Evolutionary conservation across 1,140 invertebrate genomes (phyloP).

Genomic region (Eubasilissa regina): DNA sequence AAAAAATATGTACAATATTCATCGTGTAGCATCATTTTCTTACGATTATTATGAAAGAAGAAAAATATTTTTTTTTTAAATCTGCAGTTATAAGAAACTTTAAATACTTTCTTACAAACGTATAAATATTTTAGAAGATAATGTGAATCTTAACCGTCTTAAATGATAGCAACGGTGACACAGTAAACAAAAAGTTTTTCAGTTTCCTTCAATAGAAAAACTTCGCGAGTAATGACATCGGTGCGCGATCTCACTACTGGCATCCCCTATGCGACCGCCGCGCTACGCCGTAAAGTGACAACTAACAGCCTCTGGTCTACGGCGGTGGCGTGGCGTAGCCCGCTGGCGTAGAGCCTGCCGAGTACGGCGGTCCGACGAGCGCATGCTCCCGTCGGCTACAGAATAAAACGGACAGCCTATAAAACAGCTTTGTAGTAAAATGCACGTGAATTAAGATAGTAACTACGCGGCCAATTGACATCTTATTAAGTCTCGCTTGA

Average conservation of each 20-base stretch:
- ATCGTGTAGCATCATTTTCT: no score
- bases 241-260: neutral
- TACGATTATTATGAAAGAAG: no score
- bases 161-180: neutral
- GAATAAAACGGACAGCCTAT: neutral
- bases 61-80: no score
- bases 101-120: no score
- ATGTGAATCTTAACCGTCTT: neutral
- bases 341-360: neutral
- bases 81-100: no score
- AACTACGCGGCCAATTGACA: neutral
- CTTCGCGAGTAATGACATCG: neutral
- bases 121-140: neutral
- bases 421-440: slow-evolving; percentile 11
- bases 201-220: slow-evolving; percentile 5
- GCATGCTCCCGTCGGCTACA: neutral
- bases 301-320: neutral
- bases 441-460: slow-evolving; percentile 1
- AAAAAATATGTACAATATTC: no score
- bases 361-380: neutral
- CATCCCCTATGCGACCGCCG: slow-evolving; percentile 1
- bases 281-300: slow-evolving; percentile 21
- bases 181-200: slow-evolving; percentile 4
- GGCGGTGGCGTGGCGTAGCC: neutral
- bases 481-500: no score